Evolutionary conservation across 2,888 invertebrate genomes (phyloP).

Genomic region (Mellilla xanthometata): DNA sequence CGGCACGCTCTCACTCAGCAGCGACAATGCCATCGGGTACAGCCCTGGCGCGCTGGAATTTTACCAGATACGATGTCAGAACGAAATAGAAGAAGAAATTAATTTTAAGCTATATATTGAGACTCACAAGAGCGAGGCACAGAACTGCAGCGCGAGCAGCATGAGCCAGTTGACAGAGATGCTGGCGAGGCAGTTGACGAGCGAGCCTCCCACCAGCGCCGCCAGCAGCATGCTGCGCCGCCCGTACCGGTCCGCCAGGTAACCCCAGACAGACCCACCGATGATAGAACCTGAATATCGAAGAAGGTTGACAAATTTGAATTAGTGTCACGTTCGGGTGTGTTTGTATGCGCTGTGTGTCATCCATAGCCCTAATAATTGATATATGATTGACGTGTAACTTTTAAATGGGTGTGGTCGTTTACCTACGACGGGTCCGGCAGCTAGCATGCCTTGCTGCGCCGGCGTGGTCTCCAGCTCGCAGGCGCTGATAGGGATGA

Average conservation of each 20-base stretch:
- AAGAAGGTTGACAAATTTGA: no score
- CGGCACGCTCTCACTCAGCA: conserved; percentile 58
- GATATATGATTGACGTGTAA: no score
- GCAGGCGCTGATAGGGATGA: conserved; percentile 65
- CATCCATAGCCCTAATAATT: no score
- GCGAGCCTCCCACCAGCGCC: conserved; percentile 45
- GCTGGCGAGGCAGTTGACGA: conserved; percentile 56
- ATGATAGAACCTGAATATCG: conserved; percentile 54
- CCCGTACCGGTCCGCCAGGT: conserved; percentile 61
- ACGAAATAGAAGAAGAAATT: no score
- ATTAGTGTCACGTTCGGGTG: no score
- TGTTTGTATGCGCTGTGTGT: no score
- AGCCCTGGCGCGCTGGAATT: conserved; percentile 52
- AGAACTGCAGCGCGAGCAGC: conserved; percentile 58
- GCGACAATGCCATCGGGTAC: conserved; percentile 52
- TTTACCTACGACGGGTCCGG: no score
- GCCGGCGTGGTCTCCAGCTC: conserved; percentile 58
- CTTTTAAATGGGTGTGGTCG: no score
- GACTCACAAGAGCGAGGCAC: conserved; percentile 60
- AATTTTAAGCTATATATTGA: background rate
- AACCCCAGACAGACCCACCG: conserved; percentile 62
- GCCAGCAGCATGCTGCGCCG: conserved; percentile 53
- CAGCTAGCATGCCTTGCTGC: conserved; percentile 58
- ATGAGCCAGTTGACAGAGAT: conserved; percentile 69
- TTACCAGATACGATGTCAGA: no score